These are phyloP conservation scores for Falco cherrug DNA, from an alignment of 2,797 vertebrate genomes.

Conservation along the genomic window DNA sequence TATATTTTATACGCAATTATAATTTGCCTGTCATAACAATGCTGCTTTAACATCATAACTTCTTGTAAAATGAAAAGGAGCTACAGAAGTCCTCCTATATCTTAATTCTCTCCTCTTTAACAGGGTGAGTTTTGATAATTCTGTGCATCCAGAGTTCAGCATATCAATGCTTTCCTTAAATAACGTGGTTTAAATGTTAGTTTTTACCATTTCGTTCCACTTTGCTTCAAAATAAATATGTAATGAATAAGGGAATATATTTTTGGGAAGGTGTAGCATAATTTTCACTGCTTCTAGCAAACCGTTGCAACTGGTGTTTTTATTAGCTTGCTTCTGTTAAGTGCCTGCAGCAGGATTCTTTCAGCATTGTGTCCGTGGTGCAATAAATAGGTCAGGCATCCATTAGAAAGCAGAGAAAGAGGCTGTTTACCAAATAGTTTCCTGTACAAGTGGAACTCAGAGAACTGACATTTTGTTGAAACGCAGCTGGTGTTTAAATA, in stretches of 20 bases:
- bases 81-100: not conserved
- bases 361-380: constrained; percentile 52
- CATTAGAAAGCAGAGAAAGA: constrained; percentile 65
- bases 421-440: constrained; percentile 70
- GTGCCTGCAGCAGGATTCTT: constrained; percentile 67
- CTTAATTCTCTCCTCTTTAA: not conserved
- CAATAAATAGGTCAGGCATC: constrained; percentile 75
- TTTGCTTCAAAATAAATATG: not conserved
- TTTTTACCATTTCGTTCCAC: not conserved
- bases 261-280: not conserved
- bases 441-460: constrained; percentile 58
- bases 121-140: not conserved
- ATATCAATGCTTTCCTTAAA: not conserved
- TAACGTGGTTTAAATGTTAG: not conserved
- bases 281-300: constrained; percentile 30
- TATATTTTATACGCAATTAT: not conserved
- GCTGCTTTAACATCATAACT: not conserved
- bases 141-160: not conserved
- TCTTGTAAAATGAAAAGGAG: not conserved
- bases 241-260: not conserved
- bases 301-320: constrained; percentile 16
- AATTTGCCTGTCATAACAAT: not conserved
- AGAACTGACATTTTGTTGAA: constrained; percentile 70
- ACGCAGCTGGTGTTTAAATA: constrained; percentile 71
- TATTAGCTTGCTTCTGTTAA: constrained; percentile 64